Percentiles rank a stretch among this genome's conserved stretches.
Evolutionary conservation across 2,113 vertebrate genomes (phyloP).

Genomic region (Microtus pennsylvanicus): DNA sequence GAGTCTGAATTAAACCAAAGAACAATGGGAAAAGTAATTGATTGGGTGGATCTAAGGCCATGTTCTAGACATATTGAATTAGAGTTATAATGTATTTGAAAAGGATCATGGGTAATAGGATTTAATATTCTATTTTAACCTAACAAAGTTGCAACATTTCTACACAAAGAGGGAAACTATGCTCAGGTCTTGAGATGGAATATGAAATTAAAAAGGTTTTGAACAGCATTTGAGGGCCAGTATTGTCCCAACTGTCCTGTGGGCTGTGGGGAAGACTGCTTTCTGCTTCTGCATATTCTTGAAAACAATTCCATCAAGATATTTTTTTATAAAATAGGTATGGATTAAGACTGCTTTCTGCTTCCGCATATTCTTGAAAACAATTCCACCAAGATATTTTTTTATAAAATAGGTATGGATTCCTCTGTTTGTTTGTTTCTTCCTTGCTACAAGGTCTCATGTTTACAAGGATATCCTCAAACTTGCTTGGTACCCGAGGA

Average conservation of each 20-base stretch:
- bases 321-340: conserved; percentile 18
- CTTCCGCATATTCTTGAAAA: background rate
- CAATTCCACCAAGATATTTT: background rate
- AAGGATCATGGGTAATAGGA: conserved; percentile 16
- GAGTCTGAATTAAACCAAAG: conserved; percentile 7
- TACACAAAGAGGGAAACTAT: conserved; percentile 20
- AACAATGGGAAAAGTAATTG: background rate
- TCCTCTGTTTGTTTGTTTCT: background rate
- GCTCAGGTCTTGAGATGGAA: background rate
- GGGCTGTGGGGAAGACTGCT: background rate
- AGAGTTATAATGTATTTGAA: conserved; percentile 41
- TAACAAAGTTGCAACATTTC: background rate
- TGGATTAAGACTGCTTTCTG: background rate
- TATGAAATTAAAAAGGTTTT: background rate
- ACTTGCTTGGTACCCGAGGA: background rate
- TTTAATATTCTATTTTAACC: conserved; percentile 5
- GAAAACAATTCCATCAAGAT: background rate
- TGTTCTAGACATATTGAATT: conserved; percentile 1
- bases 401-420: background rate
- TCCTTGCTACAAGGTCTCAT: background rate
- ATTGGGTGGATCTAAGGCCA: background rate
- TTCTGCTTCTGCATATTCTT: background rate
- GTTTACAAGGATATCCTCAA: background rate
- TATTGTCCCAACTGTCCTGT: background rate
- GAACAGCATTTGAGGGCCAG: background rate